Conservation (phyloP, 2,888 invertebrate species). For the Cremastinae sp. region DNA sequence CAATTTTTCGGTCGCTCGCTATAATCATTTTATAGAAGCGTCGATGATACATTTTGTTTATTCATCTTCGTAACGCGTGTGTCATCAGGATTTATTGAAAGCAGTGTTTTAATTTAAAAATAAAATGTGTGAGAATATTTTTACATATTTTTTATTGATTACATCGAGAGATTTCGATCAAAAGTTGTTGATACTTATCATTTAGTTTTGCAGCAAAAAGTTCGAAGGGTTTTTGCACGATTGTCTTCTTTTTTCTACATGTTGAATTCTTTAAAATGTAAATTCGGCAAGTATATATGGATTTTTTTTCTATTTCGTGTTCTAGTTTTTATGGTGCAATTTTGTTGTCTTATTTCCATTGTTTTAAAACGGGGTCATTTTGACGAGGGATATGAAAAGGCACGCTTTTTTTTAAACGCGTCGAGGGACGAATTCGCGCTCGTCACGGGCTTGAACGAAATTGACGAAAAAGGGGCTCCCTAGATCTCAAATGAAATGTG, state of each 20-base stretch:
- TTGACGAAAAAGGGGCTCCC: not conserved
- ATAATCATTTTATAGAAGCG: no score
- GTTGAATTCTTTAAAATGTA: not conserved
- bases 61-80: no score
- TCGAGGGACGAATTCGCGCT: conserved; percentile 10
- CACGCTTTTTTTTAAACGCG: conserved; percentile 15
- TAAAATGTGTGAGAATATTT: no score
- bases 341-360: not conserved
- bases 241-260: no score
- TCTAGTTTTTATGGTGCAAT: not conserved
- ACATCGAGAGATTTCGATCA: no score
- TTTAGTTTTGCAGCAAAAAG: no score
- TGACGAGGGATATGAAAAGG: not conserved
- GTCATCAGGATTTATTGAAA: no score
- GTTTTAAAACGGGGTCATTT: not conserved
- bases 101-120: no score
- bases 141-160: no score
- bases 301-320: not conserved
- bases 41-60: no score
- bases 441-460: not conserved
- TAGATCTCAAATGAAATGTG: not conserved
- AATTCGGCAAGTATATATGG: not conserved
- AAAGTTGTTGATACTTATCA: no score
- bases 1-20: not conserved
- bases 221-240: no score